These are phyloP conservation scores for Brachypteracias leptosomus DNA, from an alignment of 2,113 vertebrate genomes.

Conservation along the genomic window DNA sequence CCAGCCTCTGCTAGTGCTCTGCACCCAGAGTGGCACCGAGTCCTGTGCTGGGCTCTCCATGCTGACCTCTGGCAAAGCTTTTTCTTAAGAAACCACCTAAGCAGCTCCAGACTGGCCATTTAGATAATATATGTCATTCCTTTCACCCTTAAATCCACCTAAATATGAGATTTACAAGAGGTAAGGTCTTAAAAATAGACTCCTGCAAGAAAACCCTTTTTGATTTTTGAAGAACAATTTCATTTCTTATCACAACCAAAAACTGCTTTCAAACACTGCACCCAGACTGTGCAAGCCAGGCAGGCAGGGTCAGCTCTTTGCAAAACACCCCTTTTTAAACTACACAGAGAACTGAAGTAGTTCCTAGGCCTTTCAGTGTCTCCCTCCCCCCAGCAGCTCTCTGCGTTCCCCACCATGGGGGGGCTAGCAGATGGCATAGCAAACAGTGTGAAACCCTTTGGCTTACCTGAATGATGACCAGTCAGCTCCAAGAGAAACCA, in stretches of 20 bases:
- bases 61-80: neutral
- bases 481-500: neutral
- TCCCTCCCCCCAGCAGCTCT: neutral
- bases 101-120: neutral
- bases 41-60: neutral
- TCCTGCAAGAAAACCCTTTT: neutral
- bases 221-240: neutral
- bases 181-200: neutral
- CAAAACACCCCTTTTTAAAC: neutral
- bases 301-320: neutral
- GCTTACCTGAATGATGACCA: neutral
- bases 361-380: neutral
- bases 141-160: neutral
- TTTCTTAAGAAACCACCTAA: neutral
- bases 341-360: rapidly evolving
- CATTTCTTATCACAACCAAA: neutral
- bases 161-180: neutral
- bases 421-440: neutral
- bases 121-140: neutral
- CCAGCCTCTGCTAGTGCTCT: neutral
- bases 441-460: neutral
- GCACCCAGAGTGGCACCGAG: neutral
- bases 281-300: neutral
- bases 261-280: neutral
- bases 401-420: rapidly evolving